phyloP scores from a whole-genome alignment of 1,140 invertebrate species.

The Melipona quadrifasciata region DNA sequence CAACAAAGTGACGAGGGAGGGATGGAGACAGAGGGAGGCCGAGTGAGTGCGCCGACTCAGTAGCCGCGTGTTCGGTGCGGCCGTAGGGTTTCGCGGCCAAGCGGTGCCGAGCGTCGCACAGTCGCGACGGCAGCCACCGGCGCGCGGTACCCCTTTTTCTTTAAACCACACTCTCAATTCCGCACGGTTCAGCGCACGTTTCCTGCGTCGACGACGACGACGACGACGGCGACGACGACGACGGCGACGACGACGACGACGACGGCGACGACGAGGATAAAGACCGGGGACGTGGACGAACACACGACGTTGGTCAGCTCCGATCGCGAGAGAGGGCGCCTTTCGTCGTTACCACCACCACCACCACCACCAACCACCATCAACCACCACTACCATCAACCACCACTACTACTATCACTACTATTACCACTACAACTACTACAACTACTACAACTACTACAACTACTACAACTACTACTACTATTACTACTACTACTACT shows the following conservation, averaged over 20 bases:
- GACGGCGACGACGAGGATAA: constrained; percentile 14
- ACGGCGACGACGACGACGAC: constrained; percentile 17
- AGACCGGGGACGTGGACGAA: constrained; percentile 35
- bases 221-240: constrained; percentile 38
- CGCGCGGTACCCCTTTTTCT: constrained; percentile 77
- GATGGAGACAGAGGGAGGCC: constrained; percentile 49
- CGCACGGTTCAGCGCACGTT: constrained; percentile 70
- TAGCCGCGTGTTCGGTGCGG: constrained; percentile 78
- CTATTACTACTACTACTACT: neutral
- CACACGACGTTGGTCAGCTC: constrained; percentile 30
- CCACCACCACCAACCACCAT: neutral
- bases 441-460: neutral
- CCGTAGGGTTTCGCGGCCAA: constrained; percentile 77
- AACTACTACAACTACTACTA: neutral
- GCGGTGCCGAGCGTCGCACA: constrained; percentile 77
- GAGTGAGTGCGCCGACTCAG: constrained; percentile 78
- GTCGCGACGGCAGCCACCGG: constrained; percentile 82
- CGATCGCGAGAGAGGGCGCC: constrained; percentile 54
- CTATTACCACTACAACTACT: neutral
- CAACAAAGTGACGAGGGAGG: constrained; percentile 19
- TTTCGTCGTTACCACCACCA: constrained; percentile 42
- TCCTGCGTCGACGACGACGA: constrained; percentile 59
- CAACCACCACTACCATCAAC: neutral
- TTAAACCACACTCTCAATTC: constrained; percentile 66
- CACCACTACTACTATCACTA: neutral